Conservation (phyloP, 2,888 invertebrate genomes). For the Brachypalpus laphriformis region DNA sequence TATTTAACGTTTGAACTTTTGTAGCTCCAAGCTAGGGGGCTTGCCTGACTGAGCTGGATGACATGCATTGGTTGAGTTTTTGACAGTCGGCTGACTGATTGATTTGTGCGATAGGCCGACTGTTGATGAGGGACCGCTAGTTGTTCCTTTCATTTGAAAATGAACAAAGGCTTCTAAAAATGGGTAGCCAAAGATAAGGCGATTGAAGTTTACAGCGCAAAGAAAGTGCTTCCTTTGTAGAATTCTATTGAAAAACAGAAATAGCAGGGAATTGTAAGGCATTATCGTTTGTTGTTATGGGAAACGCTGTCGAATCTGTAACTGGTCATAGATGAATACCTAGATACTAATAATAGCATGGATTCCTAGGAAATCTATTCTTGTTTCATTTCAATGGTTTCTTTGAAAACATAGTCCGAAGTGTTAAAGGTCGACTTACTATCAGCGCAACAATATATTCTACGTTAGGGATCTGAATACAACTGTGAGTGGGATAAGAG, state of each 20-base stretch:
- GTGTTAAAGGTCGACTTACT: too few relatives aligned
- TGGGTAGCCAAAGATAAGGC: background rate
- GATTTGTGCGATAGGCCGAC: background rate
- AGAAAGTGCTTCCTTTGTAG: background rate
- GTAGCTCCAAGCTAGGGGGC: background rate
- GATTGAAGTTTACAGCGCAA: background rate
- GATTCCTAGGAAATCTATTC: background rate
- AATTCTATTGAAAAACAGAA: background rate
- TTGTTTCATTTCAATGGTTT: background rate
- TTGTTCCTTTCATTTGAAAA: background rate
- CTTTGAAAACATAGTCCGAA: too few relatives aligned
- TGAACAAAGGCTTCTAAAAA: background rate
- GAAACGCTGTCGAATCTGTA: background rate
- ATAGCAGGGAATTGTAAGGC: background rate
- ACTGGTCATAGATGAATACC: background rate
- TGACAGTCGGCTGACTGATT: slow-evolving; percentile 33
- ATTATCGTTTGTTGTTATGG: background rate
- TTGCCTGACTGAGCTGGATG: background rate
- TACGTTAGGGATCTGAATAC: too few relatives aligned
- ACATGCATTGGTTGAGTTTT: slow-evolving; percentile 35
- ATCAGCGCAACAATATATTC: too few relatives aligned
- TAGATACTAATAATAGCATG: background rate
- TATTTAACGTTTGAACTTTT: slow-evolving; percentile 39
- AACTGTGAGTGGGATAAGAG: too few relatives aligned
- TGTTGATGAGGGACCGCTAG: background rate